Base-by-base conservation (phyloP, 2,113 vertebrate genomes). In the Emydura subglobosa region DNA sequence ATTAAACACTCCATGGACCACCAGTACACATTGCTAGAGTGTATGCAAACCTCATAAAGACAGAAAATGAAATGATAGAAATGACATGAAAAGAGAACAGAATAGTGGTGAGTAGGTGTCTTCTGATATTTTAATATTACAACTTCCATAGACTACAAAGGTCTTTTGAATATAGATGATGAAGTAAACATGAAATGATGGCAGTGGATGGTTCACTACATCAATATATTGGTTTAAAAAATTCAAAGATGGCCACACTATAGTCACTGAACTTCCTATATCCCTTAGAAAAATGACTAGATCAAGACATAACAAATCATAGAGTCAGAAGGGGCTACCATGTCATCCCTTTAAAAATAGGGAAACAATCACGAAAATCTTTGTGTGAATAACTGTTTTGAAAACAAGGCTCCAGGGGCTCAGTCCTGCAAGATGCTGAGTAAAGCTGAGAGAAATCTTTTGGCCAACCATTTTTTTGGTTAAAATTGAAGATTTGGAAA, bases 1-100 rank as follows among this genome's bases (percentile, higher is more conserved):
- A 31, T 81, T 93, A 82, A 92, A 85, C 39, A 82, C 16, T 39
- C 87, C 34, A 42, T 85, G 57, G 53, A 59, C 54, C 68, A 92
- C 65, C 49, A 57, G 22, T 50, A 55, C 39, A 79, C 76, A 88
- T 54, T 50, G 81, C 50, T 68, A 68, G 76, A 12, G 57, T 57
- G 82, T 47, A 21, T n/a, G 57, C 27, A 86, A 81, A 87, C 55
- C 49, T 80, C 90, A 95, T 16, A n/a, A 92, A 54, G 44, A 88
- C 78, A 44, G 61, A 76, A 95, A 55, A 42, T 25, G 57, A 93
- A 95, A 93, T 54, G 68, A 86, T 1, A 92, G 21, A 0, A 2
- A 79, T 86, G 83, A 81, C 50, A 93, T 92, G 51, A 88, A 85
- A 90, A 53, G 39, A 95, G 24, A 57, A 84, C 54, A 54, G n/a